Evolutionary conservation across 2,888 invertebrate genomes (phyloP), one percentile per base, ranked within the genome.

Genomic region (Himalopsyche kuldschensis): DNA sequence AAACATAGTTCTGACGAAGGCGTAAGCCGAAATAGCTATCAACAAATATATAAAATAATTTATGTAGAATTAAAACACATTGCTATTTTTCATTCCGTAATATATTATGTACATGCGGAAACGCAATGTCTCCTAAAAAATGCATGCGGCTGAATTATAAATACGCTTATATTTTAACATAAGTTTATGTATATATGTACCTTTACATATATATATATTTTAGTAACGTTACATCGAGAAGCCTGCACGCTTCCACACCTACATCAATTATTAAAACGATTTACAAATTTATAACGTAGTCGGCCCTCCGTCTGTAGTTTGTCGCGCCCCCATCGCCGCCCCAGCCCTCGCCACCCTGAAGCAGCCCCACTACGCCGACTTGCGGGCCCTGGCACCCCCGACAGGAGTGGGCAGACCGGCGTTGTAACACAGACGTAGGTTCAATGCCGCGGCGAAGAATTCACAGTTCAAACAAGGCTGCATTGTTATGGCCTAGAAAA

Each of bases 221-320:
- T 75, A 83, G 76, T 83, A 83, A 83, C 79, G 75, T 79, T 83
- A 79, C 82, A 69, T 75, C 75, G 79, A 17, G 79, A 41, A 35
- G 82, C 55, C 79, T 75, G 79, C 76, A 76, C 80, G 82, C 79
- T 78, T 79, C 69, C 80, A 79, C 80, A 69, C 75, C 76, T 80
- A 55, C 83, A 83, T 83, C 76, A 83, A 83, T 83, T 83, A 83
- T 83, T 83, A 78, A 83, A 83, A 81, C 80, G 80, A 83, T 83
- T 83, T 83, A 83, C 81, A 83, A 83, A 83, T 83, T 83, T 83
- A 83, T 83, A 83, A 83, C 80, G 46, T 31, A 76, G 75, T 75
- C 79, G 75, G 55, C 82, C 79, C 77, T 77, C 81, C 27, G 80
- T 80, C 81, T 77, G 81, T 81, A 78, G 82, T 82, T 82, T 82